Base-by-base conservation (phyloP, 2,113 vertebrate species). In the Microtus richardsoni region DNA sequence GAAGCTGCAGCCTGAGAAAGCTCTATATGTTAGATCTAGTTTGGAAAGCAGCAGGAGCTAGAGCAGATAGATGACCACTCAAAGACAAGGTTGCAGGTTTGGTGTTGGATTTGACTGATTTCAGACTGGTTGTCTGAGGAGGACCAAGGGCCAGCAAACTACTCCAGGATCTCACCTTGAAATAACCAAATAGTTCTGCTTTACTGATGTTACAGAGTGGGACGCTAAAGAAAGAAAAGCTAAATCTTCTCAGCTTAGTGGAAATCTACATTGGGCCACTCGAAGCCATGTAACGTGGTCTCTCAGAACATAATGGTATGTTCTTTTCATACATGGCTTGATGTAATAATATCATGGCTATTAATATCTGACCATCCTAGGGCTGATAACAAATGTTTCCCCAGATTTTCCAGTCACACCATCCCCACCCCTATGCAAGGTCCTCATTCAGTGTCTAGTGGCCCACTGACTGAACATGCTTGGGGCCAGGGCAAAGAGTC, bases 261-360 rank as follows among this genome's bases (percentile, higher is more conserved):
- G 17, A 41, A 11, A 30, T 28, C n/a, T 39, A 2, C 7, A 0
- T 10, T 33, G 64, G 74, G 78, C 26, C 36, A 60, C 13, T 30
- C 8, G 26, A 60, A 78, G 16, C 3, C 0, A 12, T 14, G 19
- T 0, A 17, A 74, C 36, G 66, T 2, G 13, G 2, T 30, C 39
- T 90, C 28, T 39, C 14, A 4, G 87, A 16, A 10, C 3, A 3
- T 1, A 14, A 3, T 0, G 2, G 14, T 7, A 0, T 0, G 2
- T 11, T 30, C 14, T 41, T 47, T 70, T 16, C 77, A 68, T 9
- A 44, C 41, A 7, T 39, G 68, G 44, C 41, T 36, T 44, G 66
- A 52, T 71, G 12, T 41, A 8, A 12, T 19, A 9, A 58, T 17
- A 0, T 60, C n/a, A 7, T 16, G 17, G 2, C 3, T 77, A 22